Base-by-base conservation (phyloP, 2,888 invertebrate species). In the Xanthia icteritia region DNA sequence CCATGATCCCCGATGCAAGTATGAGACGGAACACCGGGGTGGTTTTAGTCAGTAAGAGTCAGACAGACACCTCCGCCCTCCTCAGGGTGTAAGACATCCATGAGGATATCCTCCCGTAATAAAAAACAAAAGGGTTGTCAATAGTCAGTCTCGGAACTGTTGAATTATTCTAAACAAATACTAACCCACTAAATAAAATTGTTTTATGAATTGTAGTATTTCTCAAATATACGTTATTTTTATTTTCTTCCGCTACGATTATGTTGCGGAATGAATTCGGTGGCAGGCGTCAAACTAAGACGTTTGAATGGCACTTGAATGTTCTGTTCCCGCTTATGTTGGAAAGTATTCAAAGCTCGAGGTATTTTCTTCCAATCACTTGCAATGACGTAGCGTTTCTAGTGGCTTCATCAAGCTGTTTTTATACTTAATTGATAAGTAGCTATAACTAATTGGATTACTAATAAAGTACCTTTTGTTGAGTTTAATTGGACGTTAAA, bases 271-370 rank as follows among this genome's bases (percentile, higher is more conserved):
- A 61, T 36, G 3, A 73, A 31, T 73, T 70, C 31, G 45, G n/a
- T 6, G 45, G 42, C 64, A 61, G 54, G 58, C 72, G 58, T 60
- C 31, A 36, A 76, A 63, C 31, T 54, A 72, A 85, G 60, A 54
- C 31, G 36, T 81, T 82, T 82, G 65, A 85, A 85, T 76, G 73
- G 73, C 76, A 70, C 86, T 85, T 82, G 48, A 83, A 73, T 70
- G 51, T 69, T 58, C 13, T 73, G 58, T 65, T 58, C 13, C 42
- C 67, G 85, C 51, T 69, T 66, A 61, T 27, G 23, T 45, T 17
- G 64, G 17, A 60, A 75, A 31, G 51, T 65, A 69, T 74, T 85
- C 64, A 48, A 58, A 76, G 45, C 36, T 45, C 8, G 27, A 82
- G 58, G 51, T 82, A 54, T 76, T 82, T 85, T 76, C 72, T 69